These are phyloP conservation scores for Ichneumoninae sp. DNA, from an alignment of 2,888 invertebrate species.

Conservation along the genomic window DNA sequence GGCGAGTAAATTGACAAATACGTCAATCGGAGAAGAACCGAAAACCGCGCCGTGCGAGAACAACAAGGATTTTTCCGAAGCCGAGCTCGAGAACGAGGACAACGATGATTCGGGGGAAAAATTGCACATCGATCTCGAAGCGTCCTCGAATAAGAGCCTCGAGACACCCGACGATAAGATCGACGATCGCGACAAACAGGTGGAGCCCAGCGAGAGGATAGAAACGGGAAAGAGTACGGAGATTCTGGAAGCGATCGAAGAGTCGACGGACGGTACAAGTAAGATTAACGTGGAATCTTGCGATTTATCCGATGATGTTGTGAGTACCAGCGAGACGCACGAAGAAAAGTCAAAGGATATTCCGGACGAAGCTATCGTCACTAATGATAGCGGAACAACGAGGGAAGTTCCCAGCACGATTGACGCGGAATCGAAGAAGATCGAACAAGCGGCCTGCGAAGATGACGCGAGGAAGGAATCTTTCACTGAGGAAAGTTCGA, in stretches of 20 bases:
- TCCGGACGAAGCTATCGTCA: conserved; percentile 14
- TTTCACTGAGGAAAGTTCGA: conserved; percentile 4
- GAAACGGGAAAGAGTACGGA: conserved; percentile 7
- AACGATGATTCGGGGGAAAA: conserved; percentile 38
- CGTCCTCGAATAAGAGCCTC: conserved; percentile 8
- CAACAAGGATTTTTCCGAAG: conserved; percentile 33
- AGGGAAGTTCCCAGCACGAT: conserved; percentile 21
- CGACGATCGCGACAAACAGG: conserved; percentile 20
- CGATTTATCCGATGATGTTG: conserved; percentile 7
- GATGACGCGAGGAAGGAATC: conserved; percentile 16
- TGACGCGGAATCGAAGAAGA: not conserved
- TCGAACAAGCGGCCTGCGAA: not conserved
- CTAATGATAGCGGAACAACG: conserved; percentile 33
- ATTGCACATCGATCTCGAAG: conserved; percentile 28
- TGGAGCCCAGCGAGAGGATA: conserved; percentile 18
- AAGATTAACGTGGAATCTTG: conserved; percentile 27
- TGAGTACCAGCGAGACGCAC: not conserved
- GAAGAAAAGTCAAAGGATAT: conserved; percentile 36
- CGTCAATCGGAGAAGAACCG: conserved; percentile 40
- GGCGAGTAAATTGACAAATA: conserved; percentile 35
- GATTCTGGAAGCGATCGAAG: conserved; percentile 39
- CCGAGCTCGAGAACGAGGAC: conserved; percentile 33
- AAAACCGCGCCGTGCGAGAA: conserved; percentile 28
- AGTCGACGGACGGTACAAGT: not conserved
- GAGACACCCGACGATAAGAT: conserved; percentile 21